Conservation (phyloP, 2,797 vertebrate genomes). For the Enoplosus armatus region DNA sequence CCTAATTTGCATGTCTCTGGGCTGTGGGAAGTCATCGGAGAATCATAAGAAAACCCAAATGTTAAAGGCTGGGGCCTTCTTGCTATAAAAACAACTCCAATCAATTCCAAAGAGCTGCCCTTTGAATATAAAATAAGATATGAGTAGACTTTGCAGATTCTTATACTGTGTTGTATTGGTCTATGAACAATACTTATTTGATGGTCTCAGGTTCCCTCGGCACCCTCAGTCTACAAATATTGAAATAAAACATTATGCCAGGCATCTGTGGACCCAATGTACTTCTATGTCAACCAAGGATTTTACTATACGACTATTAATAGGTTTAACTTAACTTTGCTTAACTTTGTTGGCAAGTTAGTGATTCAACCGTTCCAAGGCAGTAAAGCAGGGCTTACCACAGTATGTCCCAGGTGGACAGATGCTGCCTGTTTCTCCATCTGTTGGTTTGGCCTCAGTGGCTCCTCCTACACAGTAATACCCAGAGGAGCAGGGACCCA, state of each 20-base stretch:
- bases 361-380: neutral
- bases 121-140: slow-evolving; percentile 15
- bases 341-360: slow-evolving; percentile 21
- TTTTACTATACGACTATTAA: neutral
- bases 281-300: neutral
- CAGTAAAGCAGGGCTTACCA: slow-evolving; percentile 79
- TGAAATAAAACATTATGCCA: neutral
- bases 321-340: slow-evolving; percentile 4
- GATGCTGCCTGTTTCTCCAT: slow-evolving; percentile 87
- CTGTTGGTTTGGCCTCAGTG: slow-evolving; percentile 84
- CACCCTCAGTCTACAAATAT: neutral
- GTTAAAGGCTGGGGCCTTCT: neutral
- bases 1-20: slow-evolving; percentile 50
- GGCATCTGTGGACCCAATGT: neutral
- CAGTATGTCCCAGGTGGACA: slow-evolving; percentile 92
- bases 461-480: slow-evolving; percentile 90
- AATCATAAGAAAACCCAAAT: neutral
- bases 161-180: neutral
- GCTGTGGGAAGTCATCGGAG: neutral
- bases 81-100: slow-evolving; percentile 21
- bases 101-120: neutral
- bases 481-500: slow-evolving; percentile 89
- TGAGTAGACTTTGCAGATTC: neutral
- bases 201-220: neutral
- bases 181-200: neutral